Evolutionary conservation across 2,113 vertebrate genomes (phyloP), one percentile per base, ranked within the genome.

Genomic region (Pelmatolapia mariae): DNA sequence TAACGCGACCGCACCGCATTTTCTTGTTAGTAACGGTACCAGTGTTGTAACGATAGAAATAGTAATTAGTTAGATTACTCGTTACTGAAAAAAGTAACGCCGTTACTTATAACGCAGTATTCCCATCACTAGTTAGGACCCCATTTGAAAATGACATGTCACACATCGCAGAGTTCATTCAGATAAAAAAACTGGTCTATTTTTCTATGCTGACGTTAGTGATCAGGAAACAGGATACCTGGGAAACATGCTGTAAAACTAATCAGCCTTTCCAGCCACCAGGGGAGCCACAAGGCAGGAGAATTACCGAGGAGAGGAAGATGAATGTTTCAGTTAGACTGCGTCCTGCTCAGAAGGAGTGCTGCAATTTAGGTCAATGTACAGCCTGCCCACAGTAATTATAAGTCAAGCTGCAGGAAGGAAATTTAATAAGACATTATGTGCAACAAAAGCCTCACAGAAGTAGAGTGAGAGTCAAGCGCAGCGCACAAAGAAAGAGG

Each of bases 351-450:
- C 78, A 71, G 84, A 18, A 56, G 76, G 63, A 52, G 68, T 18
- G 50, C 50, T 18, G 12, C 33, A 33, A 81, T 80, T 76, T n/a
- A 66, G 83, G 83, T 83, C 80, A 89, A 19, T 47, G 83, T 79
- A 22, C 73, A 78, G 73, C 45, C 43, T 79, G 84, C 63, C 63
- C 53, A 81, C 80, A 81, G 80, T 89, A 87, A 87, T 86, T 86
- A 86, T 63, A 73, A 81, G 33, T 81, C 83, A 66, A 88, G 71
- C 83, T 56, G 83, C 22, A 84, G 57, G 61, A 56, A 24, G 81
- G 73, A 80, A 53, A 86, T 86, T 24, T 71, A 87, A 85, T 84
- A 87, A 85, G 83, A 83, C 73, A 33, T 76, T 63, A 63, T 81
- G n/a, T 33, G 38, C 63, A 82, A 36, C 2, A 9, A 40, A 22